Evolutionary conservation across 2,888 invertebrate genomes (phyloP), one percentile per base, ranked within the genome.

Genomic region (Epiblema foenella): DNA sequence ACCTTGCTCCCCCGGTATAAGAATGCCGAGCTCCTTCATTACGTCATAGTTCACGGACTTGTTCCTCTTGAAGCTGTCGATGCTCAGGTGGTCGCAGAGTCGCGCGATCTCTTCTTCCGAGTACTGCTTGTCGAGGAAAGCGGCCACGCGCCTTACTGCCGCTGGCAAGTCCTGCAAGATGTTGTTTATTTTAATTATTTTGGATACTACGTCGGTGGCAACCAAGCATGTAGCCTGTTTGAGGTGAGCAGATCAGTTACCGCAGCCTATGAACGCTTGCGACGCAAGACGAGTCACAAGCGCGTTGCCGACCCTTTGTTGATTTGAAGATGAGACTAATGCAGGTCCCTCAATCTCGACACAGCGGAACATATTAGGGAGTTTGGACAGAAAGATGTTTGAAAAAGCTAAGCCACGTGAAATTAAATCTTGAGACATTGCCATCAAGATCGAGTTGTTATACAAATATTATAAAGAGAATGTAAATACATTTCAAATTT

Each of bases 31-130:
- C 0, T 94, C 94, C 77, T 92, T 94, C 82, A 96, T 93, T 62
- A 95, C 94, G 72, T 95, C 94, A 63, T 94, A 95, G 83, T 98
- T 98, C 0, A 98, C 96, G 8, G 96, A 95, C 60, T 95, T 95
- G 89, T 98, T 98, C 15, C 95, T 94, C 76, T 96, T 96, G 90
- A 99, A 98, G 84, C 95, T 97, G 11, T 96, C 94, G 75, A 99
- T 97, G 80, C 95, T 94, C 73, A 98, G 94, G 83, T 98, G 97
- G 9, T 96, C 88, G 11, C 94, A 94, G 3, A 98, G 89, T 20
- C 89, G 87, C 0, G 89, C 82, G 0, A 97, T 83, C 82, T 97
- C 94, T 20, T 95, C 93, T 0, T 92, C 88, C 0, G 90, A 91
- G 72, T 95, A 93, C 0, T 85, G 79, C 82, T 95, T 95, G 54